Evolutionary conservation across 2,113 vertebrate species (phyloP).

Genomic region (Puma concolor): DNA sequence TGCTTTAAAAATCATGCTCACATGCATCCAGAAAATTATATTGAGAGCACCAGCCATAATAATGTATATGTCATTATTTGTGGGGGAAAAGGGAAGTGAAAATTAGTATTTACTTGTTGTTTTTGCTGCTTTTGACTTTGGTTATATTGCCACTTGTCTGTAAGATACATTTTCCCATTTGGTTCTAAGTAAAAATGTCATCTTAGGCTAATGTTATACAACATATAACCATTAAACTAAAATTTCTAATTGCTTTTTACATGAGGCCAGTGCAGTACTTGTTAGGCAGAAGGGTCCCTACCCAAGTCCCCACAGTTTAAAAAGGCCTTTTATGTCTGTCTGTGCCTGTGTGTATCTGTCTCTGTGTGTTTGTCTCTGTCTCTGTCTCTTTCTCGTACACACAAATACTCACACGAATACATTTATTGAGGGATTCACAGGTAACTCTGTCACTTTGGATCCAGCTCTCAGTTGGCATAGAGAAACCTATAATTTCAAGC

Average conservation of each 20-base stretch:
- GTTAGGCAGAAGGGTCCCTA: background rate
- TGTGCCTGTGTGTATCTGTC: background rate
- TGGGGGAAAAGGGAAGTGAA: background rate
- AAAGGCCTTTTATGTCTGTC: background rate
- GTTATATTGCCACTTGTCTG: background rate
- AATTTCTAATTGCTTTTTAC: background rate
- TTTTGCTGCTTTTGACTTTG: constrained; percentile 24
- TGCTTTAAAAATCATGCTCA: constrained; percentile 20
- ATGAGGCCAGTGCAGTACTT: background rate
- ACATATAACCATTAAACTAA: background rate
- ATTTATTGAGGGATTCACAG: background rate
- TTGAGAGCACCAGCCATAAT: background rate
- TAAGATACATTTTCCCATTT: background rate
- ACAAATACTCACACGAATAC: background rate
- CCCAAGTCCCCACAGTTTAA: background rate
- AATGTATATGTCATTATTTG: constrained; percentile 12
- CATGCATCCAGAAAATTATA: background rate
- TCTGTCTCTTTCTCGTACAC: background rate
- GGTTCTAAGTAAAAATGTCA: constrained; percentile 41
- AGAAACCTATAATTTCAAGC: background rate
- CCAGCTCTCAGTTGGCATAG: background rate
- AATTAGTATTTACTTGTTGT: constrained; percentile 2
- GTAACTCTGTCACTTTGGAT: background rate
- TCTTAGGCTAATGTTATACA: constrained; percentile 18
- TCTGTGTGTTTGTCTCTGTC: background rate